These are phyloP conservation scores for Syngnathus typhle DNA, from an alignment of 2,113 vertebrate species.

Conservation along the genomic window DNA sequence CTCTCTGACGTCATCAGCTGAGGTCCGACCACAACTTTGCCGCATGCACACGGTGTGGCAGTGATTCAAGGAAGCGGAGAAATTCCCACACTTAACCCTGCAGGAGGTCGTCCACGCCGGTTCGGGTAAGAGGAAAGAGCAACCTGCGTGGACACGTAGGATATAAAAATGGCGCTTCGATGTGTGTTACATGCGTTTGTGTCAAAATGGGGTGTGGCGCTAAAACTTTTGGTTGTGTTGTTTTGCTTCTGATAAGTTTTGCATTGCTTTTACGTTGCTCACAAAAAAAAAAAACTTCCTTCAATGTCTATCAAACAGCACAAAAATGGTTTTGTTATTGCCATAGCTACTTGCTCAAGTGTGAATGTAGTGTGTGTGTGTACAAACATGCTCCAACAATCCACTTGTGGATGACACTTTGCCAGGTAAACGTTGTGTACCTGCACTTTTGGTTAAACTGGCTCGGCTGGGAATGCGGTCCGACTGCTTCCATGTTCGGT, in stretches of 20 bases:
- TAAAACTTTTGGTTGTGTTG: not conserved
- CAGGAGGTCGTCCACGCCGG: not conserved
- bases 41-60: not conserved
- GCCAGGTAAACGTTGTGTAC: too few relatives aligned
- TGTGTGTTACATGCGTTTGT: not conserved
- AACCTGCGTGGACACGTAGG: not conserved
- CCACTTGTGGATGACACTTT: not conserved
- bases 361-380: not conserved
- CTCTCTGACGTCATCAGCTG: not conserved
- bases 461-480: slow-evolving; percentile 22
- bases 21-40: not conserved
- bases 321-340: not conserved
- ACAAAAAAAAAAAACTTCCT: too few relatives aligned
- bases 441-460: not conserved
- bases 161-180: not conserved
- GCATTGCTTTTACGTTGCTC: not conserved
- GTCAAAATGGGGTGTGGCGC: too few relatives aligned
- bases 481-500: not conserved
- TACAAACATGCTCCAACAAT: not conserved
- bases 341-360: not conserved
- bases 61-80: not conserved
- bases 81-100: not conserved
- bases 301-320: not conserved
- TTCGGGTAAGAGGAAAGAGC: not conserved
- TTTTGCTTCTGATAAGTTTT: not conserved